These are phyloP conservation scores for Periphyllus acericola DNA, from an alignment of 2,888 invertebrate species.

Conservation along the genomic window DNA sequence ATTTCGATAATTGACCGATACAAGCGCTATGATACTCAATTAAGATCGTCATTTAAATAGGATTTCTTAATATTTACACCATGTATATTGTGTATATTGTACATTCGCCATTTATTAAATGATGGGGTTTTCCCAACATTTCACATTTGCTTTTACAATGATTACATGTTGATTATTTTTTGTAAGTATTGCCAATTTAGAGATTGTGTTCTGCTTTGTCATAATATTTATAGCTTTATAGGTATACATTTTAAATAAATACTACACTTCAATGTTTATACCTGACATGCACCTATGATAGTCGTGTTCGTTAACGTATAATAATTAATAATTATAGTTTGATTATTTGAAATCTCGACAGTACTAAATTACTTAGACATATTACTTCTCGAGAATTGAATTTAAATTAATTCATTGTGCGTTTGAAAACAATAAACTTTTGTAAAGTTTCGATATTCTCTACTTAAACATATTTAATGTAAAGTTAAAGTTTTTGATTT, in stretches of 20 bases:
- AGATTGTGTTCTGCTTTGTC: not conserved
- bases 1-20: not conserved
- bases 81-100: not conserved
- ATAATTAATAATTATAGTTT: not conserved
- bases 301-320: not conserved
- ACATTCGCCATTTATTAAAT: not conserved
- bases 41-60: not conserved
- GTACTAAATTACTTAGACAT: no score
- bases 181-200: not conserved
- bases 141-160: slow-evolving; percentile 10
- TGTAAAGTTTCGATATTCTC: not conserved
- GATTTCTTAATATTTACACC: slow-evolving; percentile 12
- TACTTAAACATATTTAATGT: not conserved
- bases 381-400: no score
- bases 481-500: not conserved
- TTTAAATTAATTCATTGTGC: no score
- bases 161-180: slow-evolving; percentile 1
- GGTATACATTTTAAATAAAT: not conserved
- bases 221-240: not conserved
- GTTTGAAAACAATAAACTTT: no score
- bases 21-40: not conserved
- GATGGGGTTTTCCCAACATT: slow-evolving; percentile 10
- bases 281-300: not conserved
- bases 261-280: no score
- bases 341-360: no score